phyloP scores from a whole-genome alignment of 2,797 vertebrate species.

The Vipera latastei region DNA sequence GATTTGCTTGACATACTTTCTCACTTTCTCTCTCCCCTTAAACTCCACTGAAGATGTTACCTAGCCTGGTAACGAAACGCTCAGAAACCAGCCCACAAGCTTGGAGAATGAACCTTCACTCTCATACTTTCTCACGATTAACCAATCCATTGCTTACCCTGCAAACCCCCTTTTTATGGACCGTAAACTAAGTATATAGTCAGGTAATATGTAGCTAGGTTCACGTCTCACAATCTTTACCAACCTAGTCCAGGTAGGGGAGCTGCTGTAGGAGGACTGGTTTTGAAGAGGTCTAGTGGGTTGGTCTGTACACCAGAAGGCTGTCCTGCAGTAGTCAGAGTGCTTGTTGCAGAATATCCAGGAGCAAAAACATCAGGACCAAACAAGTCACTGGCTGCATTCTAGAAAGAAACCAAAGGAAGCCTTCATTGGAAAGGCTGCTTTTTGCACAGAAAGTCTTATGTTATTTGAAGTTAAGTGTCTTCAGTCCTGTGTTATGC shows the following conservation, averaged over 20 bases:
- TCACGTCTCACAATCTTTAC: constrained; percentile 32
- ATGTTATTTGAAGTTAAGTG: neutral
- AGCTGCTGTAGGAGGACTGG: constrained; percentile 48
- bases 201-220: neutral
- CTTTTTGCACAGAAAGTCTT: neutral
- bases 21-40: no score
- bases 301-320: constrained; percentile 49
- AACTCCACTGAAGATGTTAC: no score
- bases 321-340: constrained; percentile 53
- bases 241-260: constrained; percentile 78
- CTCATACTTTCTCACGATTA: neutral
- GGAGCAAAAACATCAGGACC: constrained; percentile 78
- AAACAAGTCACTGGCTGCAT: constrained; percentile 77
- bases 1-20: neutral
- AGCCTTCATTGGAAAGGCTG: constrained; percentile 5
- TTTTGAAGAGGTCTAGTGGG: constrained; percentile 78
- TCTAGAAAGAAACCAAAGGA: constrained; percentile 66
- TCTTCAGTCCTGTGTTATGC: neutral
- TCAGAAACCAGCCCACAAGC: no score
- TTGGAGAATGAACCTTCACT: no score
- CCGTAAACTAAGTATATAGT: neutral
- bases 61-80: no score
- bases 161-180: neutral
- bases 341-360: constrained; percentile 51
- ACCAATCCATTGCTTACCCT: neutral